phyloP scores from a whole-genome alignment of 2,888 invertebrate species.

The Carcina quercana region DNA sequence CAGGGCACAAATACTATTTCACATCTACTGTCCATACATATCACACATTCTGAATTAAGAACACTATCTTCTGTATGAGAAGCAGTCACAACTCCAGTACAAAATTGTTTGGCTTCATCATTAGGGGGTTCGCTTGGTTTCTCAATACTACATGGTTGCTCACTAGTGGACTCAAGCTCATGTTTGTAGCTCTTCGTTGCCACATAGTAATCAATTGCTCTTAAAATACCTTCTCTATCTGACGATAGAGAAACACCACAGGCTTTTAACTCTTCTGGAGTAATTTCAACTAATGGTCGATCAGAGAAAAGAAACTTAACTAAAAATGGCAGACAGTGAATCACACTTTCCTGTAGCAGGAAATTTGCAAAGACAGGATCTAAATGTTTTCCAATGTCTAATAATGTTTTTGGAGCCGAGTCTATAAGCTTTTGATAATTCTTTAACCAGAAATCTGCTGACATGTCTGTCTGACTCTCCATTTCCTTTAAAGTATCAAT shows the following conservation, averaged over 20 bases:
- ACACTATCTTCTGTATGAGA: conserved; percentile 36
- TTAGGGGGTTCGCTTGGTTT: conserved; percentile 38
- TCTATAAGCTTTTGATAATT: conserved; percentile 90
- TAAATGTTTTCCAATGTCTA: conserved; percentile 75
- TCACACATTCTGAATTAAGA: conserved; percentile 82
- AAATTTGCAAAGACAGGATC: conserved; percentile 81
- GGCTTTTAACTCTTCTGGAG: conserved; percentile 69
- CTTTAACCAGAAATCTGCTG: conserved; percentile 81
- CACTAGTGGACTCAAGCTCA: conserved; percentile 27
- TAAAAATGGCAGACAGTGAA: conserved; percentile 85
- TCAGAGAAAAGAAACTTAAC: conserved; percentile 74
- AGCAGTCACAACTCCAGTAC: conserved; percentile 43
- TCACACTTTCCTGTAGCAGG: conserved; percentile 80
- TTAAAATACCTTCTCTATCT: conserved; percentile 77
- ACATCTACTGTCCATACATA: conserved; percentile 84
- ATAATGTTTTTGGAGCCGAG: conserved; percentile 79
- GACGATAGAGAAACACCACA: conserved; percentile 71
- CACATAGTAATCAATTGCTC: conserved; percentile 77
- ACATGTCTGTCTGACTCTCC: conserved; percentile 73
- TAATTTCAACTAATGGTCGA: conserved; percentile 67
- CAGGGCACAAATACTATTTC: conserved; percentile 89
- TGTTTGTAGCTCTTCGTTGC: conserved; percentile 42
- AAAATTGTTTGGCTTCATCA: conserved; percentile 29
- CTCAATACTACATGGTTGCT: conserved; percentile 12
- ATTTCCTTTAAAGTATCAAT: conserved; percentile 81